These are phyloP conservation scores for Pachymerium ferrugineum DNA, from an alignment of 2,888 invertebrate species.

Conservation along the genomic window DNA sequence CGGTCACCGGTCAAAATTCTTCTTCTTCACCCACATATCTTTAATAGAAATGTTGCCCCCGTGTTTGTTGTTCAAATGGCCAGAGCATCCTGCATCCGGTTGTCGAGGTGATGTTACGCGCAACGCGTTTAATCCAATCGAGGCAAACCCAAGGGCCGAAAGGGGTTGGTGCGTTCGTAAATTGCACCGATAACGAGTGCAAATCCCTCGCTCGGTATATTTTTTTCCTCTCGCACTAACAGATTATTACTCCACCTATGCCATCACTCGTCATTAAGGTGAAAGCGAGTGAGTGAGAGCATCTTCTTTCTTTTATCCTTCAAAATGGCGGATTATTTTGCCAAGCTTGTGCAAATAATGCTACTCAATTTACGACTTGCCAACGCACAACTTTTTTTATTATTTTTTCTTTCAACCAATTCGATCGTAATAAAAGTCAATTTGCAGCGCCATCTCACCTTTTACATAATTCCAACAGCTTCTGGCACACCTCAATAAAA, in stretches of 20 bases:
- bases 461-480: background rate
- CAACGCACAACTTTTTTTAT: too few relatives aligned
- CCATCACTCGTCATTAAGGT: conserved; percentile 24
- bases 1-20: too few relatives aligned
- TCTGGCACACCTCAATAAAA: background rate
- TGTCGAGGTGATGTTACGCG: background rate
- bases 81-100: background rate
- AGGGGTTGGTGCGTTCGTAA: background rate
- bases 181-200: background rate
- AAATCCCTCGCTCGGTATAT: conserved; percentile 5
- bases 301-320: conserved; percentile 8
- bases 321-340: conserved; percentile 20
- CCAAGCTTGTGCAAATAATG: conserved; percentile 7
- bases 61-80: background rate
- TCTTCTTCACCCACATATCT: too few relatives aligned
- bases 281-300: conserved; percentile 16
- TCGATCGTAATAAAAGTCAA: background rate
- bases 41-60: too few relatives aligned
- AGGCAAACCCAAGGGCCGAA: background rate
- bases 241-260: conserved; percentile 1
- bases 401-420: too few relatives aligned
- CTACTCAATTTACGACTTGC: conserved; percentile 1
- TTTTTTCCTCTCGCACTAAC: background rate
- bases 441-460: background rate
- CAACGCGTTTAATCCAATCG: background rate